Evolutionary conservation across 2,797 vertebrate genomes (phyloP), one percentile per base, ranked within the genome.

Genomic region (Spatula clypeata): DNA sequence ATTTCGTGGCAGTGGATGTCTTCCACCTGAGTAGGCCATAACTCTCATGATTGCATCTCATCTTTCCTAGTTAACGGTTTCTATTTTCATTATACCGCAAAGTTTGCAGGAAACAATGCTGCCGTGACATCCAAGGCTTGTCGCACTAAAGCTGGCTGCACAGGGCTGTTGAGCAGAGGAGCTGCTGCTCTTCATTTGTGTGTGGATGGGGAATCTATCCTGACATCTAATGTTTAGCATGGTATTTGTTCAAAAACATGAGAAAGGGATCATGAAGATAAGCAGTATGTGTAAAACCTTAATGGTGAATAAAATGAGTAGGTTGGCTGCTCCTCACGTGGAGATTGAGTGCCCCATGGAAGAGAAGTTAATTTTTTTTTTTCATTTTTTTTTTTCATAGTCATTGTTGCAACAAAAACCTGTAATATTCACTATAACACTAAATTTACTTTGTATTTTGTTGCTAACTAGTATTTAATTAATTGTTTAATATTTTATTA

Each of bases 41-140:
- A 24, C 21, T 83, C 61, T 77, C 40, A 9, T 58, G 57, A 58
- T 55, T 80, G 42, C 57, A 61, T 34, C 44, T 80, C 49, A 18
- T 90, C 45, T 81, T 76, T 88, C 85, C 74, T 69, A 92, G 64
- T 64, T 67, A 86, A 27, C 49, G 55, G 51, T 62, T 96, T 38
- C 62, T 96, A 3, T 15, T 90, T 92, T 81, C 72, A 75, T 86
- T 71, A 24, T 23, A 12, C 34, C 19, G 1, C 73, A 15, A 84
- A 79, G 38, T 81, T 27, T 79, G 76, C 51, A 45, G 40, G 70
- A 53, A 86, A 40, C 38, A 66, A 1, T 32, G 29, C 53, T 45
- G 36, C 31, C 3, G 0, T 2, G 65, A 74, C 47, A 66, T 73
- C 57, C 53, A 76, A 70, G 76, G 54, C n/a, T 67, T 45, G 29